Percentiles rank a stretch among this genome's conserved stretches.
Evolutionary conservation across 1,140 invertebrate species (phyloP).

Genomic region (Wiebesia pumilae): DNA sequence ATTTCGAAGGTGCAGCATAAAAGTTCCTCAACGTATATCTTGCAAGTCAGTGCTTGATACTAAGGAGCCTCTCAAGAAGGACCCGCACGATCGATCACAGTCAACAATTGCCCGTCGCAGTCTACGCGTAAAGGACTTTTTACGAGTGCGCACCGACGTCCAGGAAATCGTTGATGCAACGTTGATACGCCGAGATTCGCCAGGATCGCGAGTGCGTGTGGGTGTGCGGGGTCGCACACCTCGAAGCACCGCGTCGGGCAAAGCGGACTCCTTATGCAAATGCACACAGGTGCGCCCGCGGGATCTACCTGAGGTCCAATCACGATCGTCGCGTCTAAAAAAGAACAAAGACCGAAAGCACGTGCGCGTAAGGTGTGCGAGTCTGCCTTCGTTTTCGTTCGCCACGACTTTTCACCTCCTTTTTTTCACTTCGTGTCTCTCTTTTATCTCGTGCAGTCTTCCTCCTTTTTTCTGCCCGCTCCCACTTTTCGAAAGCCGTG

Average conservation of each 20-base stretch:
- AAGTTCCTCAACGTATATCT: not conserved
- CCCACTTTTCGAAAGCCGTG: not conserved
- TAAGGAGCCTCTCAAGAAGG: not conserved
- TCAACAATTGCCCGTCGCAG: not conserved
- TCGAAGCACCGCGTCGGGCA: not conserved
- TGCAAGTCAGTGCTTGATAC: not conserved
- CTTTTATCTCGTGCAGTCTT: not conserved
- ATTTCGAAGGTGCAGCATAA: not conserved
- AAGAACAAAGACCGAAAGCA: constrained; percentile 54
- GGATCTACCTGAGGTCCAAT: constrained; percentile 59
- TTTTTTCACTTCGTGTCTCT: constrained; percentile 2
- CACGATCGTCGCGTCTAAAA: constrained; percentile 53
- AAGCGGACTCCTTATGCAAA: constrained; percentile 64
- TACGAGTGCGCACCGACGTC: not conserved
- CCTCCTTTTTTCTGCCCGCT: not conserved
- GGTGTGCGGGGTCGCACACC: constrained; percentile 50
- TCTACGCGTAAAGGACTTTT: not conserved
- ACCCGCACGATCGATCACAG: not conserved
- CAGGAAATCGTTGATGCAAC: not conserved
- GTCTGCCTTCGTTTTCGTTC: constrained; percentile 2
- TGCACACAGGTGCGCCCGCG: constrained; percentile 61
- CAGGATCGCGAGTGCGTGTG: not conserved
- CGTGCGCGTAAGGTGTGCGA: constrained; percentile 47
- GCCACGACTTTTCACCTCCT: constrained; percentile 2
- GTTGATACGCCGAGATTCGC: not conserved